These are phyloP conservation scores for Jaculus jaculus DNA, from an alignment of 2,113 vertebrate genomes.

Conservation along the genomic window DNA sequence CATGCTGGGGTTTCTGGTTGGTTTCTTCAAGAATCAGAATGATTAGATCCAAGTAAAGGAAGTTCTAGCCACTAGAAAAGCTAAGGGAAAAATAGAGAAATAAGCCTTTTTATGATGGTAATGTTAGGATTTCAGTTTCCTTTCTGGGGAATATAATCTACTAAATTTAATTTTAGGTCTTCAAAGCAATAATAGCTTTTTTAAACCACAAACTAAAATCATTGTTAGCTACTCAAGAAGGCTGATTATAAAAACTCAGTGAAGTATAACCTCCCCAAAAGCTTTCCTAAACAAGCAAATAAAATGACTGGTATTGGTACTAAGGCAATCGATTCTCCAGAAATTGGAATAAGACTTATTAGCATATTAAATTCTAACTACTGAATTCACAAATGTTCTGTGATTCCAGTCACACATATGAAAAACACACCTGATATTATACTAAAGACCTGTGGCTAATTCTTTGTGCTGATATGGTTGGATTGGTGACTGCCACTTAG, in stretches of 20 bases:
- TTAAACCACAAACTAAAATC: conserved; percentile 29
- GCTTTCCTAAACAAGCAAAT: conserved; percentile 33
- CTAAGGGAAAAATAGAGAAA: conserved; percentile 49
- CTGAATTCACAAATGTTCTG: neutral
- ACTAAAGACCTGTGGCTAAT: neutral
- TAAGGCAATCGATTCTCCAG: conserved; percentile 32
- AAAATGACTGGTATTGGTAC: conserved; percentile 40
- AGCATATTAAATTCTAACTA: conserved; percentile 28
- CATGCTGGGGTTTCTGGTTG: neutral
- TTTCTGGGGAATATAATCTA: conserved; percentile 44
- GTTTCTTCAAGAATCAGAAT: neutral
- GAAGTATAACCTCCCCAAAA: neutral
- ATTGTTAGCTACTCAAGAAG: conserved; percentile 28
- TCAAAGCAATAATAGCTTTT: conserved; percentile 28
- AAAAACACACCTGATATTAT: neutral
- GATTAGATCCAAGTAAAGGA: neutral
- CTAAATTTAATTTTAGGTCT: neutral
- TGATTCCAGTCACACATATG: neutral
- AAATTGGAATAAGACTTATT: conserved; percentile 29
- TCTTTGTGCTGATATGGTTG: neutral
- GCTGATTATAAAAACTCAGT: conserved; percentile 1
- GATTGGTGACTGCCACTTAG: neutral
- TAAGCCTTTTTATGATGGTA: neutral
- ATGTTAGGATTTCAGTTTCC: neutral
- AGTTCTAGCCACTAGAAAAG: conserved; percentile 23